Percentiles rank a stretch among this genome's conserved stretches.
phyloP scores from a whole-genome alignment of 2,797 vertebrate genomes.

The Oryzias sinensis region DNA sequence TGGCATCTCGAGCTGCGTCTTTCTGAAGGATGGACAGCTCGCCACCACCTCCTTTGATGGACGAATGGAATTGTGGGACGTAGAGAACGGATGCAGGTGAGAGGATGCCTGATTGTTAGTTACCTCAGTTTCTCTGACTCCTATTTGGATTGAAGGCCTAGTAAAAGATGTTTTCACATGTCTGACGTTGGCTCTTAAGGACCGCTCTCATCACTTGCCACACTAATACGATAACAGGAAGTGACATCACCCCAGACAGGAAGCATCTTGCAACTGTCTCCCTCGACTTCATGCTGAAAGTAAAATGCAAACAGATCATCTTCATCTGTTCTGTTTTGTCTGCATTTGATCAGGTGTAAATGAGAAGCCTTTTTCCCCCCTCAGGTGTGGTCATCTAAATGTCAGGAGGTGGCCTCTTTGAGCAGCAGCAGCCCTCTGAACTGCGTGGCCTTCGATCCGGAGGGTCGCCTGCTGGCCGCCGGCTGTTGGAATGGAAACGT shows the following conservation, averaged over 20 bases:
- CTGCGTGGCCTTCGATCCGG: slow-evolving; percentile 81
- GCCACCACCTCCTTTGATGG: slow-evolving; percentile 82
- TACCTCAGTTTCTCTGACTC: too few species aligned
- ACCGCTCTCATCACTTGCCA: slow-evolving; percentile 78
- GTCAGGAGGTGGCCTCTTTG: slow-evolving; percentile 52
- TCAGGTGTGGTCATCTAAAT: slow-evolving; percentile 78
- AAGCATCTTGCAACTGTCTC: slow-evolving; percentile 83
- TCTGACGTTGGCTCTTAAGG: slow-evolving; percentile 54
- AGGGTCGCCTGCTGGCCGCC: slow-evolving; percentile 74
- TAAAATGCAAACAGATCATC: slow-evolving; percentile 39
- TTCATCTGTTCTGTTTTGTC: background rate
- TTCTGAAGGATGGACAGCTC: slow-evolving; percentile 73
- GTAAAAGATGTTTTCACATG: too few species aligned
- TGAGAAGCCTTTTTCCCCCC: background rate
- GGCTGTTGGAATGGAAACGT: slow-evolving; percentile 84
- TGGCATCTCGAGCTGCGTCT: slow-evolving; percentile 81
- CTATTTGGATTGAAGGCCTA: too few species aligned
- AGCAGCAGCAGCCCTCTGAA: slow-evolving; percentile 77
- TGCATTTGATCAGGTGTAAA: background rate
- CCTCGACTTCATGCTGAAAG: slow-evolving; percentile 84
- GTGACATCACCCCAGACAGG: slow-evolving; percentile 76
- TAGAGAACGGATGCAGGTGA: slow-evolving; percentile 81
- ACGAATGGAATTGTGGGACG: slow-evolving; percentile 84
- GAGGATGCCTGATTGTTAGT: background rate
- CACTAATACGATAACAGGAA: slow-evolving; percentile 79